A percentile compares a stretch with the other conserved stretches of the same genome.
phyloP scores from a whole-genome alignment of 2,888 invertebrate species.

The Theodoxus fluviatilis region DNA sequence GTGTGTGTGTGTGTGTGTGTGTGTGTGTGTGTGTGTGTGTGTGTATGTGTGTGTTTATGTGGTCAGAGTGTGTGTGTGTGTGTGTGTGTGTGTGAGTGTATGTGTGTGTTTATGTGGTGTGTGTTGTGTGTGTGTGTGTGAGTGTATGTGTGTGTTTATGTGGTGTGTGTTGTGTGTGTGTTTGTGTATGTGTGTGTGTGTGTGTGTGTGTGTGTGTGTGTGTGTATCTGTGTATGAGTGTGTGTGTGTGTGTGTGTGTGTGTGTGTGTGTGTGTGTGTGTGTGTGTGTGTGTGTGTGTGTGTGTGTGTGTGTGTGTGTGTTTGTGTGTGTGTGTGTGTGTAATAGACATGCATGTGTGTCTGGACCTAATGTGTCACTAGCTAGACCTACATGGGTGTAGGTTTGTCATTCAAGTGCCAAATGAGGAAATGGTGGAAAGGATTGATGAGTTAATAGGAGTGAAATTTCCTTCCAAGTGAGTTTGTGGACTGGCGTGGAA shows the following conservation, averaged over 20 bases:
- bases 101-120: slow-evolving; percentile 6
- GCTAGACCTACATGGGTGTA: no score
- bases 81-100: slow-evolving; percentile 15
- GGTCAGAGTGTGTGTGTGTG: slow-evolving; percentile 9
- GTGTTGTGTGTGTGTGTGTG: not conserved
- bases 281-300: not conserved
- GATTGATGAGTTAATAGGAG: no score
- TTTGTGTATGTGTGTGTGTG: slow-evolving; percentile 18
- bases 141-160: no score
- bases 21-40: no score
- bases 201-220: slow-evolving; percentile 16
- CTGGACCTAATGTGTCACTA: no score
- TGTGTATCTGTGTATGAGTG: slow-evolving; percentile 11
- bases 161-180: not conserved
- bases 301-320: not conserved
- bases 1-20: not conserved
- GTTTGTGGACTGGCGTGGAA: no score
- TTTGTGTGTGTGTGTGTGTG: no score
- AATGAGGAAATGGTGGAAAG: no score
- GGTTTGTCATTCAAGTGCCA: no score
- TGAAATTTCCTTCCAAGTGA: no score
- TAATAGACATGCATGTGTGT: no score
- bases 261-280: slow-evolving; percentile 4
- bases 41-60: slow-evolving; percentile 18
- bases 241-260: slow-evolving; percentile 11